Base-by-base conservation (phyloP, 2,888 invertebrate genomes). In the Operophtera brumata region DNA sequence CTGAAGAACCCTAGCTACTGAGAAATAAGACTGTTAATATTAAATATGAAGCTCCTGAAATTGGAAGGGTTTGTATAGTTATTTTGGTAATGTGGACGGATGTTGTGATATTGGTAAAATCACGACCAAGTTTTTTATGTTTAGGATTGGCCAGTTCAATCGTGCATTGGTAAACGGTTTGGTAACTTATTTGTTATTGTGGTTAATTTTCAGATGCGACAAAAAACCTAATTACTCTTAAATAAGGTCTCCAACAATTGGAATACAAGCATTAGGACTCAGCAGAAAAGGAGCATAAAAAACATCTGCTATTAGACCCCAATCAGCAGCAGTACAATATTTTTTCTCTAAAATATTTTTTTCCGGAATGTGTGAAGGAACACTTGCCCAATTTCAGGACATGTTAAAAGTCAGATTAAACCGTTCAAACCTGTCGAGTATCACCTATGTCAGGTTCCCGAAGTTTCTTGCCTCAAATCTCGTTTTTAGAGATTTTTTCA, bases 41-140 rank as follows among this genome's bases (percentile, higher is more conserved):
- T 7, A 36, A 13, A 13, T 36, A 20, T 11, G n/a, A n/a, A n/a
- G 26, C 48, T 45, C 41, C 54, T 30, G n/a, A 32, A 36, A 11
- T 13, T 12, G 54, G 46, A 48, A 54, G 54, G 49, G 46, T 49
- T 46, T 49, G 54, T 49, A 54, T 47, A 1, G 39, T 37, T 12
- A 14, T 6, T 35, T n/a, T 25, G n/a, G 35, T 42, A 42, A 13
- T n/a, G n/a, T n/a, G n/a, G n/a, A n/a, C n/a, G n/a, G 36, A 28
- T 30, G 30, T 30, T 34, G 34, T n/a, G n/a, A n/a, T n/a, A n/a
- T n/a, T n/a, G n/a, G n/a, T n/a, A n/a, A n/a, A n/a, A n/a, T n/a
- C n/a, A n/a, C n/a, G n/a, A n/a, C n/a, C n/a, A n/a, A n/a, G 10
- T 11, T n/a, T n/a, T n/a, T n/a, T 34, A 34, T 11, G 6, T 4